These are phyloP conservation scores for Agrotis exclamationis DNA, from an alignment of 2,888 invertebrate genomes.

Conservation along the genomic window DNA sequence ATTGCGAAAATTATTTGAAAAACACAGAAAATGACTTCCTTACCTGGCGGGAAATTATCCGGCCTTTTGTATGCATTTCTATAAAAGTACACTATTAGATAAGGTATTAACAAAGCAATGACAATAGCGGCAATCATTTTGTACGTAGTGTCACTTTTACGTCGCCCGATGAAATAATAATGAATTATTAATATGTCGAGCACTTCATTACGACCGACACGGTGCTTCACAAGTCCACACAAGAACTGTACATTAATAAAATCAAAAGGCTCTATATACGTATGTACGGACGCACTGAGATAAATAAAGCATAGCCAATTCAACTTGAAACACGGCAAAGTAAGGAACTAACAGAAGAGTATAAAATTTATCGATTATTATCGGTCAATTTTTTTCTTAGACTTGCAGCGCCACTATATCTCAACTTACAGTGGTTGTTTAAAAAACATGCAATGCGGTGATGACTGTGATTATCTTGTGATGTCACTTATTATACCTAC, in stretches of 20 bases:
- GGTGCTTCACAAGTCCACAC: not conserved
- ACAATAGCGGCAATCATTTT: conserved; percentile 77
- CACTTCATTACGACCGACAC: conserved; percentile 19
- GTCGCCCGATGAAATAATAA: conserved; percentile 13
- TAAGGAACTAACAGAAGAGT: conserved; percentile 16
- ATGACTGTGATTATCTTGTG: conserved; percentile 12
- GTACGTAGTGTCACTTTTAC: conserved; percentile 31
- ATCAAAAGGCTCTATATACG: conserved; percentile 5
- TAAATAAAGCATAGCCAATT: conserved; percentile 30
- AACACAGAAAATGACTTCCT: no score
- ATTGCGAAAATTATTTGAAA: no score
- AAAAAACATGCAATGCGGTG: no score
- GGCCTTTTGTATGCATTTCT: conserved; percentile 85
- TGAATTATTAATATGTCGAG: conserved; percentile 11
- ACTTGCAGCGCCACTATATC: not conserved
- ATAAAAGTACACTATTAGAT: conserved; percentile 73
- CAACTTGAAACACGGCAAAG: conserved; percentile 20
- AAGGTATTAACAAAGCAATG: conserved; percentile 76
- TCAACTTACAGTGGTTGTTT: not conserved
- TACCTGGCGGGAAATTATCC: conserved; percentile 92
- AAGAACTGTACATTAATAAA: conserved; percentile 28
- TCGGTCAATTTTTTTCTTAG: not conserved
- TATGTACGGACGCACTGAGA: conserved; percentile 10
- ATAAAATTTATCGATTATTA: not conserved
- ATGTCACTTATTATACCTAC: not conserved